Base-by-base conservation (phyloP, 2,797 vertebrate species). In the Xiphophorus birchmanni region DNA sequence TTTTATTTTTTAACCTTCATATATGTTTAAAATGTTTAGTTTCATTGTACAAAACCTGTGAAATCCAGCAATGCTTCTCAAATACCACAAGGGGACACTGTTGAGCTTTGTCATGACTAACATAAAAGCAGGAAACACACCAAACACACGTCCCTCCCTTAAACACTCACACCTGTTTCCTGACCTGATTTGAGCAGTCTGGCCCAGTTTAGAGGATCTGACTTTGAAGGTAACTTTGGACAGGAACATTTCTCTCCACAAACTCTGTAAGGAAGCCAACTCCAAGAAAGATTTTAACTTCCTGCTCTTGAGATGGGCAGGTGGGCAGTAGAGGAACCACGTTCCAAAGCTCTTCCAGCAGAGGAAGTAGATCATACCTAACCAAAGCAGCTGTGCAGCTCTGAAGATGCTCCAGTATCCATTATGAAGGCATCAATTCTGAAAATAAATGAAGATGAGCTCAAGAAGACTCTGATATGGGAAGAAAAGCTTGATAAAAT, bases 191-290 rank as follows among this genome's bases (percentile, higher is more conserved):
- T 74, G 44, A 80, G 76, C 58, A 89, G 75, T 76, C 73, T 94
- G 88, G 73, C 88, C 89, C 80, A 92, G 54, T 94, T 95, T 85
- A 77, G 54, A 87, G 65, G 82, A 26, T 65, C 71, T 80, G 71
- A 89, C 91, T 92, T 90, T 94, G 84, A 90, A 84, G 73, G 76
- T 88, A 92, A 91, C 89, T 92, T 92, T 91, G 75, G 71, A n/a
- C 47, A 80, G 80, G 75, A 72, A 88, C 76, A 81, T 88, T 86
- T 86, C 84, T 90, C 79, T 82, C 75, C 45, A 67, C 74, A 86
- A 80, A 86, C 82, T 87, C 74, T 79, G 74, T 58, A 60, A 69
- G 79, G 82, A 79, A 75, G 83, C 60, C 73, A 76, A 48, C 73
- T 71, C 4, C 6, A 40, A 42, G 29, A 42, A 69, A 79, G 63